A percentile compares a stretch with the other conserved stretches of the same genome.
These are phyloP conservation scores for Phymorhynchus buccinoides DNA, from an alignment of 1,140 invertebrate genomes.

Conservation along the genomic window DNA sequence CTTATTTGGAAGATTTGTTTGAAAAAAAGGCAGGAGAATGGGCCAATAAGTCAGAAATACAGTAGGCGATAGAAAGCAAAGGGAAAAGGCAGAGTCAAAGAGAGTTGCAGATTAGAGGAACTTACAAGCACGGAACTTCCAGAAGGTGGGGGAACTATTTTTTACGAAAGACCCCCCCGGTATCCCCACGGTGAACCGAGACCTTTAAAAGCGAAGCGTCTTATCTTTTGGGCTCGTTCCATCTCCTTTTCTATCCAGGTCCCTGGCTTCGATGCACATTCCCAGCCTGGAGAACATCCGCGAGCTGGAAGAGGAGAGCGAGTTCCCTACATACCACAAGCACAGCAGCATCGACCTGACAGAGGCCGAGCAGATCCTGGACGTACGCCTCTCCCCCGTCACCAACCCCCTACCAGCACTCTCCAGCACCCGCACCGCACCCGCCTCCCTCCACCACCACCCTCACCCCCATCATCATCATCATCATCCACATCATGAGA, in stretches of 20 bases:
- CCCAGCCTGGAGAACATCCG: conserved; percentile 26
- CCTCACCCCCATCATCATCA: neutral
- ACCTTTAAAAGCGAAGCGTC: too few relatives aligned
- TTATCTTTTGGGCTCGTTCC: too few relatives aligned
- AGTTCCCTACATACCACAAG: neutral
- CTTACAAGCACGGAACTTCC: too few relatives aligned
- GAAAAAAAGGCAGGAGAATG: too few relatives aligned
- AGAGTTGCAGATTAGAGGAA: too few relatives aligned
- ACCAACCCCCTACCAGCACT: neutral
- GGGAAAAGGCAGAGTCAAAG: too few relatives aligned
- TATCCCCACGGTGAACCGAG: too few relatives aligned
- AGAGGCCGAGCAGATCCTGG: neutral
- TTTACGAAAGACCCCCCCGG: neutral
- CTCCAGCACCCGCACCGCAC: neutral
- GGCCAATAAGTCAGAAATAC: too few relatives aligned
- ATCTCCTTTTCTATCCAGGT: neutral
- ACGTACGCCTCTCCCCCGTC: neutral
- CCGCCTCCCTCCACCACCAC: neutral
- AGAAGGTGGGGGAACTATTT: too few relatives aligned
- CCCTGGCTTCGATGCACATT: neutral
- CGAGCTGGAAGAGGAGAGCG: neutral
- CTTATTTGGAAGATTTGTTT: too few relatives aligned
- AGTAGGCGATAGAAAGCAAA: too few relatives aligned
- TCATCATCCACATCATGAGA: neutral
- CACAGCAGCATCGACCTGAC: neutral